Percentiles rank a stretch among this genome's conserved stretches.
Evolutionary conservation across 1,140 invertebrate species (phyloP).

Genomic region (Solenopsis invicta): DNA sequence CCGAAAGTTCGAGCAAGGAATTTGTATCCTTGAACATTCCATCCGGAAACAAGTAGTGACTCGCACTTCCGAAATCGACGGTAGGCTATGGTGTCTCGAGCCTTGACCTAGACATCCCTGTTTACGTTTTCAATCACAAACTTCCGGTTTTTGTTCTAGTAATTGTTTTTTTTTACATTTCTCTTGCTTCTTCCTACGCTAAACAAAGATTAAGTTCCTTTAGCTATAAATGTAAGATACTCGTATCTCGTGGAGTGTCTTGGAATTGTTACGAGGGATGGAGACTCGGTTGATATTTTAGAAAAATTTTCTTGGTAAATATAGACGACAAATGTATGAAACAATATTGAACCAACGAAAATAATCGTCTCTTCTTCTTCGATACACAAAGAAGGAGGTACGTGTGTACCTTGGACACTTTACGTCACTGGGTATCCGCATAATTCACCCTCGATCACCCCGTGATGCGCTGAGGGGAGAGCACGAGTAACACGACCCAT

Average conservation of each 20-base stretch:
- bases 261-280: not conserved
- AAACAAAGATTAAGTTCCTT: not conserved
- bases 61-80: conserved; percentile 7
- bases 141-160: not conserved
- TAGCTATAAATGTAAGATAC: not conserved
- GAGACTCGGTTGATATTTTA: not conserved
- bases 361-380: not conserved
- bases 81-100: not conserved
- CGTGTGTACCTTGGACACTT: not conserved
- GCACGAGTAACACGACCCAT: not conserved
- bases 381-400: not conserved
- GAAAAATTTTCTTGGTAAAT: not conserved
- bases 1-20: not conserved
- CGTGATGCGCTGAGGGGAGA: not conserved
- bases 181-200: not conserved
- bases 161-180: not conserved
- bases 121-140: not conserved
- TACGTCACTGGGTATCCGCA: conserved; percentile 5
- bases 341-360: not conserved
- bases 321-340: not conserved
- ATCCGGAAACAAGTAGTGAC: not conserved
- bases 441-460: conserved; percentile 30
- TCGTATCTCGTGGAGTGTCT: no score
- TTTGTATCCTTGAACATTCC: not conserved
- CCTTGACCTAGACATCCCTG: conserved; percentile 5